Base-by-base conservation (phyloP, 2,797 vertebrate species). In the Rhynchotus rufescens region DNA sequence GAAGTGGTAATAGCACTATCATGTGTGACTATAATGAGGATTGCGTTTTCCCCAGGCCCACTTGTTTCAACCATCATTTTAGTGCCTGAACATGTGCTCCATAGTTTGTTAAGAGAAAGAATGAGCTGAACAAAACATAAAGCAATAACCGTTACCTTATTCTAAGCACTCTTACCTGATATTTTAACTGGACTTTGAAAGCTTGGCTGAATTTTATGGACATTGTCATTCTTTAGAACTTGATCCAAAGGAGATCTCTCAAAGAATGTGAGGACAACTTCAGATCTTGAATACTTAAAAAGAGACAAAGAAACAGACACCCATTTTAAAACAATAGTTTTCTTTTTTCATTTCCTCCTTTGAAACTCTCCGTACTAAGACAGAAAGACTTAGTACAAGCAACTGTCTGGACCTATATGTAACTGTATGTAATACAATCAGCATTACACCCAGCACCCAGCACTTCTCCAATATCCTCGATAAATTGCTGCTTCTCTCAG, bases 211-310 rank as follows among this genome's bases (percentile, higher is more conserved):
- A 99, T 99, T 94, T 99, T 98, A 97, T 99, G 99, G 66, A 99
- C 98, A 23, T 98, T 98, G 96, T 99, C 99, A 28, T 99, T 99
- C 96, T 98, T 98, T 74, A 99, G 97, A 94, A 99, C 98, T 96
- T 99, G 99, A 91, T 99, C 99, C 96, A 99, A 96, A 9, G 99
- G 98, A 1, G 99, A 99, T 71, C 99, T 98, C 97, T 99, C 99
- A 51, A 99, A 99, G 97, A 99, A 99, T 0, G 99, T 99, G 96
- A 99, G 97, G 94, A 99, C 98, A 8, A 99, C 99, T 97, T 99
- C 99, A 81, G 99, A 99, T 96, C 99, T 99, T 74, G 99, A 99
- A 97, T 98, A 99, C 99, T 99, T 92, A 62, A 80, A 92, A 85
- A 93, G 49, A 74, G 47, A 69, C 38, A 86, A 75, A 84, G 36